Percentiles rank a stretch among this genome's conserved stretches.
Evolutionary conservation across 2,113 vertebrate genomes (phyloP).

Genomic region (Mionectes macconnelli): DNA sequence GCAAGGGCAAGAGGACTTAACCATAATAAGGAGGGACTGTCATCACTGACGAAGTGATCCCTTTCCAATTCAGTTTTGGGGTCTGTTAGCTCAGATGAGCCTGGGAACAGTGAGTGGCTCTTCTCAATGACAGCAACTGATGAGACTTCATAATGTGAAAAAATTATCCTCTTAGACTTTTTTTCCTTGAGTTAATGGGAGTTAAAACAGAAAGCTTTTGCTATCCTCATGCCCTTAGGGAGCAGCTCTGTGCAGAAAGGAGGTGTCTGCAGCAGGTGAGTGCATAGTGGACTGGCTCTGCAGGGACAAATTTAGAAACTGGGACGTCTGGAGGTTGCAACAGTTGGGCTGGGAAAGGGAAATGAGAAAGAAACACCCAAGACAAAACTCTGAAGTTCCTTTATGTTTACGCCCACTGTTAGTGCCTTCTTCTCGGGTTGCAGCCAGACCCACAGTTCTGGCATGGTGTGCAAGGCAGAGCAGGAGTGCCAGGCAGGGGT

Average conservation of each 20-base stretch:
- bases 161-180: neutral
- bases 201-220: constrained; percentile 2
- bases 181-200: neutral
- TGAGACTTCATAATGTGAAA: neutral
- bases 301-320: neutral
- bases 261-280: neutral
- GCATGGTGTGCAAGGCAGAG: neutral
- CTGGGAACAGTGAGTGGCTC: neutral
- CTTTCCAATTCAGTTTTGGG: neutral
- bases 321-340: neutral
- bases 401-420: neutral
- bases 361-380: neutral
- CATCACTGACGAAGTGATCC: neutral
- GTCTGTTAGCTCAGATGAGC: neutral
- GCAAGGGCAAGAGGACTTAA: neutral
- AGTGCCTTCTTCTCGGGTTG: neutral
- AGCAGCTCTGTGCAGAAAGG: neutral
- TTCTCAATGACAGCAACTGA: neutral
- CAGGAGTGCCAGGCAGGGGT: accelerated
- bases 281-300: neutral
- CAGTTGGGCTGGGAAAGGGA: neutral
- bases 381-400: neutral
- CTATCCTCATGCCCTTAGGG: neutral
- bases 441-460: neutral
- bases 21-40: neutral